Evolutionary conservation across 2,888 invertebrate species (phyloP).

Genomic region (Carcina quercana): DNA sequence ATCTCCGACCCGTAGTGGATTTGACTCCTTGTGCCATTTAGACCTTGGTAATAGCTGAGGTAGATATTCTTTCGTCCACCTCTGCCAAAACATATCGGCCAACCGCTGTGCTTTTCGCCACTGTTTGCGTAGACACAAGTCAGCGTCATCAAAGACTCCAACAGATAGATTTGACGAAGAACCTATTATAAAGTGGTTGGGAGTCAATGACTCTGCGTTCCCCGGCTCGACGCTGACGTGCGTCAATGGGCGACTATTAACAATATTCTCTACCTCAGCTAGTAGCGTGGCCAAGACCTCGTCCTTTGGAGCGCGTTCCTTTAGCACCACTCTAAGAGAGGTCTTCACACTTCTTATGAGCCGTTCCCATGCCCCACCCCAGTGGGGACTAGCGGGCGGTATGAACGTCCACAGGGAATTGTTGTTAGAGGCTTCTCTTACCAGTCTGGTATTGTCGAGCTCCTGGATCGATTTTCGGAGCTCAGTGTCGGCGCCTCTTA

Average conservation of each 20-base stretch:
- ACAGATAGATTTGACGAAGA: background rate
- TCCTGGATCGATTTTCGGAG: background rate
- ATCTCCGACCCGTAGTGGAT: conserved; percentile 6
- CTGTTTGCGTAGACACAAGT: conserved; percentile 2
- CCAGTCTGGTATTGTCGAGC: conserved; percentile 1
- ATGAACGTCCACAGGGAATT: conserved; percentile 14
- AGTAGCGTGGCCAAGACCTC: conserved; percentile 7
- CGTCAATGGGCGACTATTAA: conserved; percentile 4
- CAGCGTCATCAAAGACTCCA: too few species aligned
- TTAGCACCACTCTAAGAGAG: conserved; percentile 2
- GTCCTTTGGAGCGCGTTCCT: conserved; percentile 5
- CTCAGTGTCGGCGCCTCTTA: background rate
- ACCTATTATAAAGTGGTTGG: conserved; percentile 9
- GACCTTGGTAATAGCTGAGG: conserved; percentile 14
- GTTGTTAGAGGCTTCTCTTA: conserved; percentile 3
- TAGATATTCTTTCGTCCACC: conserved; percentile 11
- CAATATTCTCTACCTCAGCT: conserved; percentile 4
- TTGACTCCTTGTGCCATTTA: conserved; percentile 6
- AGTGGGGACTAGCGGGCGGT: conserved; percentile 16
- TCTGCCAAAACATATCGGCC: conserved; percentile 13
- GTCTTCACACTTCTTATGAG: conserved; percentile 17
- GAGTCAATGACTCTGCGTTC: conserved; percentile 7
- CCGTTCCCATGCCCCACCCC: conserved; percentile 20
- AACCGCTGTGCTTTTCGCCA: conserved; percentile 14
- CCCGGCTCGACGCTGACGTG: conserved; percentile 4